Evolutionary conservation across 2,888 invertebrate species (phyloP).

Genomic region (Ypsolopha sequella): DNA sequence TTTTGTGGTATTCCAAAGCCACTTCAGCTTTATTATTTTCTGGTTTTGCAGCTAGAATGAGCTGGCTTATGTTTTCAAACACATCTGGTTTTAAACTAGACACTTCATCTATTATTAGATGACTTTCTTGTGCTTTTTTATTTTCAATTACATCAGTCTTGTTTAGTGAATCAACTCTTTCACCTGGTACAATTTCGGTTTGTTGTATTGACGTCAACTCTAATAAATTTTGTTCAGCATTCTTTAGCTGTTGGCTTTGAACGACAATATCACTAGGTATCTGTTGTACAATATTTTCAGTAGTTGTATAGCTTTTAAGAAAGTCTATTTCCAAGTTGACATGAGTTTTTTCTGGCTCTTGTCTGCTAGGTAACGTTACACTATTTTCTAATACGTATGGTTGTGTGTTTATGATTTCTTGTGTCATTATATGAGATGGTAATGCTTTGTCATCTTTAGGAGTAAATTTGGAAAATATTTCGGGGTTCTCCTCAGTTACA

Average conservation of each 20-base stretch:
- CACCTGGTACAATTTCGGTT: slow-evolving; percentile 26
- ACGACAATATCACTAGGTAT: slow-evolving; percentile 16
- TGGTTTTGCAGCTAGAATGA: slow-evolving; percentile 18
- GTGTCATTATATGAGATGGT: slow-evolving; percentile 19
- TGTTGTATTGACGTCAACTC: slow-evolving; percentile 36
- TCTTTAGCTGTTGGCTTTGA: slow-evolving; percentile 16
- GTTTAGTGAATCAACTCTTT: slow-evolving; percentile 22
- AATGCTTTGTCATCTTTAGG: slow-evolving; percentile 30
- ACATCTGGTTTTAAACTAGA: slow-evolving; percentile 24
- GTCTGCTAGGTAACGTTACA: slow-evolving; percentile 16
- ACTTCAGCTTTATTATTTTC: slow-evolving; percentile 26
- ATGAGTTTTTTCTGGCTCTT: slow-evolving; percentile 18
- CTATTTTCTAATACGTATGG: slow-evolving; percentile 34
- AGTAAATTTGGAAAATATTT: slow-evolving; percentile 12
- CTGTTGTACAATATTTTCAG: slow-evolving; percentile 33
- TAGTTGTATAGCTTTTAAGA: slow-evolving; percentile 33
- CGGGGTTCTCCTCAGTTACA: slow-evolving; percentile 18
- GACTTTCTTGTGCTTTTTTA: slow-evolving; percentile 30
- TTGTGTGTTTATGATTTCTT: slow-evolving; percentile 29
- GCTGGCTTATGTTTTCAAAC: slow-evolving; percentile 27
- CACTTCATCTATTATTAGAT: slow-evolving; percentile 30
- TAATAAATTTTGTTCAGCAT: slow-evolving; percentile 24
- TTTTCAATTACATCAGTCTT: slow-evolving; percentile 12
- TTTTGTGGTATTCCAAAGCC: slow-evolving; percentile 34
- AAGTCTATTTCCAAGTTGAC: slow-evolving; percentile 27